Percentiles rank a stretch among this genome's conserved stretches.
Conservation (phyloP, 23 tunicate genomes). For the Botrylloides violaceus region DNA sequence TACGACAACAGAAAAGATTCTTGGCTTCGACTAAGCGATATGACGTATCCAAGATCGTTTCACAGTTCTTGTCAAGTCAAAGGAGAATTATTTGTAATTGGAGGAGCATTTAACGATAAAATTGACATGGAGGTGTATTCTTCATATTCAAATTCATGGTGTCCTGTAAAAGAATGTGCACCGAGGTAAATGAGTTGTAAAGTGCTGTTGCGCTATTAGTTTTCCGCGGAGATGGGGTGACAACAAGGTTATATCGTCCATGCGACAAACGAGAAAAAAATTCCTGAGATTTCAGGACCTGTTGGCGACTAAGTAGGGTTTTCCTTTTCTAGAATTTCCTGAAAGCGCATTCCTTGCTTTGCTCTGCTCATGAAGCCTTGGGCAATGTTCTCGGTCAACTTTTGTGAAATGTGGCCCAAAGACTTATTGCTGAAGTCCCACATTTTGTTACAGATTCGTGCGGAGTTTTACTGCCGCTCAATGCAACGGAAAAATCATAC, state of each 20-base stretch:
- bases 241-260: too few species aligned
- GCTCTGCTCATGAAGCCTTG: too few species aligned
- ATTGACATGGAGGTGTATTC: slow-evolving; percentile 54
- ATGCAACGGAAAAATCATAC: slow-evolving; percentile 57
- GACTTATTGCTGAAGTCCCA: too few species aligned
- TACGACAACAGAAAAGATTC: slow-evolving; percentile 29
- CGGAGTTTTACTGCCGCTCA: slow-evolving; percentile 20
- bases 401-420: too few species aligned
- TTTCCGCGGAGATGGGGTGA: not conserved
- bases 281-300: too few species aligned
- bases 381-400: too few species aligned
- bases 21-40: slow-evolving; percentile 52
- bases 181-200: slow-evolving; percentile 35
- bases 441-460: slow-evolving; percentile 28
- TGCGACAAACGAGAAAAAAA: too few species aligned
- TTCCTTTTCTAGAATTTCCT: too few species aligned
- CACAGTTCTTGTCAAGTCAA: slow-evolving; percentile 62
- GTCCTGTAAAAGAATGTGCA: slow-evolving; percentile 31
- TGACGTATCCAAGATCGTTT: slow-evolving; percentile 64
- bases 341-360: too few species aligned
- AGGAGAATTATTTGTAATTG: slow-evolving; percentile 49
- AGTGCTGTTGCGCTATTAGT: not conserved
- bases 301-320: too few species aligned
- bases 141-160: slow-evolving; percentile 32
- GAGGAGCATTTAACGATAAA: slow-evolving; percentile 31